These are phyloP conservation scores for Aricia agestis DNA, from an alignment of 1,140 invertebrate species.

Conservation along the genomic window DNA sequence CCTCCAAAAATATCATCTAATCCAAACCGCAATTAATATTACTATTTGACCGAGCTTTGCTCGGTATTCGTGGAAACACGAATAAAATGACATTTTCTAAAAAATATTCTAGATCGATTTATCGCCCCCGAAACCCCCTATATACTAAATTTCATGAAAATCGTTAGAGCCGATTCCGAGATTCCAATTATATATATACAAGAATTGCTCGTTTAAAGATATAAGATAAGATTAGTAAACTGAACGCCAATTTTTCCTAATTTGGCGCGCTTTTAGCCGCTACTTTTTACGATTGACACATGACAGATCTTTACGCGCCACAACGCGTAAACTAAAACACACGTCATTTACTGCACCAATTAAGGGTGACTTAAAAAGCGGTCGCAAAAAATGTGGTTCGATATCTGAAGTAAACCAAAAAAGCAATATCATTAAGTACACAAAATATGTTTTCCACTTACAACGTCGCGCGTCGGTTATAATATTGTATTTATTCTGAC, in stretches of 20 bases:
- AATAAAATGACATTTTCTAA: no score
- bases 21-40: no score
- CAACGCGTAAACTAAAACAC: neutral
- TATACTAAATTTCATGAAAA: no score
- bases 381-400: constrained; percentile 61
- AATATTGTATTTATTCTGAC: constrained; percentile 70
- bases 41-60: no score
- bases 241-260: neutral
- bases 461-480: constrained; percentile 65
- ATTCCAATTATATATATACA: no score
- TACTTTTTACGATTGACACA: neutral
- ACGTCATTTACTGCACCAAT: constrained; percentile 45
- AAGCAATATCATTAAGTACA: constrained; percentile 74
- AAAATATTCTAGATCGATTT: no score
- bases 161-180: no score
- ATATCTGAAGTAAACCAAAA: constrained; percentile 67
- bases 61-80: no score
- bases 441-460: constrained; percentile 76
- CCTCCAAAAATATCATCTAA: no score
- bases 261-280: neutral
- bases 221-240: neutral
- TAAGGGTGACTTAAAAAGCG: constrained; percentile 54
- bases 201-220: no score
- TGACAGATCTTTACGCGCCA: neutral
- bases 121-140: no score